These are phyloP conservation scores for Peromyscus eremicus DNA, from an alignment of 2,797 vertebrate genomes.

Conservation along the genomic window DNA sequence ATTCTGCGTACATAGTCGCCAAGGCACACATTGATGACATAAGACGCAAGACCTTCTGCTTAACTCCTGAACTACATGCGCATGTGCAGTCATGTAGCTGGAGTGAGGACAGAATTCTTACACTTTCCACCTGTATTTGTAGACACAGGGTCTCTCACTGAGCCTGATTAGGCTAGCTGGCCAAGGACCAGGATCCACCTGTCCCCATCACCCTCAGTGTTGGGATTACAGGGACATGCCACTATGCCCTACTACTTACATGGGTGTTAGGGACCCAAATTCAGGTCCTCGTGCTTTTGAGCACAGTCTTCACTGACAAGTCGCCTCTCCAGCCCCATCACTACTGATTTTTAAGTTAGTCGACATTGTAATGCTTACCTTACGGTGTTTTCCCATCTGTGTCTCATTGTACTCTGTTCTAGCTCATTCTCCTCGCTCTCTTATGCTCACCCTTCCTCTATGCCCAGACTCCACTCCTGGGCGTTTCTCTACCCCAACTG, in stretches of 20 bases:
- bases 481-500: neutral
- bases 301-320: too few relatives aligned
- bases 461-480: neutral
- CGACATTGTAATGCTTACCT: neutral
- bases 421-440: neutral
- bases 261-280: neutral
- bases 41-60: too few relatives aligned
- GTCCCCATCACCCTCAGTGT: neutral
- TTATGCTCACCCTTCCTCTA: neutral
- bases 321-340: neutral
- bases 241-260: neutral
- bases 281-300: too few relatives aligned
- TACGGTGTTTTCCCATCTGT: neutral
- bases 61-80: too few relatives aligned
- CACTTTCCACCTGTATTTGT: neutral
- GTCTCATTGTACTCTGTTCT: neutral
- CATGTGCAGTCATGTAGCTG: too few relatives aligned
- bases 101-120: too few relatives aligned
- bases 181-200: neutral
- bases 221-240: neutral
- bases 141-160: neutral
- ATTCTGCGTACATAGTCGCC: too few relatives aligned
- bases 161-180: neutral
- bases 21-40: too few relatives aligned
- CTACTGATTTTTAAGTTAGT: neutral